phyloP scores from a whole-genome alignment of 2,888 invertebrate species.

The Xestia sexstrigata region DNA sequence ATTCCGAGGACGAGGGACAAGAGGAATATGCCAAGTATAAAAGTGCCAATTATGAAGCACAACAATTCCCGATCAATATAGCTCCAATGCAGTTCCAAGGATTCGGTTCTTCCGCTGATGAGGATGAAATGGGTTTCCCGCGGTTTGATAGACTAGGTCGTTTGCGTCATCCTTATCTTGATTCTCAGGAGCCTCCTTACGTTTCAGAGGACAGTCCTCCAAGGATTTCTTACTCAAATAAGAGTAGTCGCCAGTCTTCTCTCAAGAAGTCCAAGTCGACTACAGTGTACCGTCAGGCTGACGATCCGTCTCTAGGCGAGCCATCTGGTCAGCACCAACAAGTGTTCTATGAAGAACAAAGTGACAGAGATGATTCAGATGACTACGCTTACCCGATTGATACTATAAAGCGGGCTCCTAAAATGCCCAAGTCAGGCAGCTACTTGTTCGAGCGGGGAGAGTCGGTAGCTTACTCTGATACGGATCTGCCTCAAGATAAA shows the following conservation, averaged over 20 bases:
- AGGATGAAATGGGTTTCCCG: conserved; percentile 93
- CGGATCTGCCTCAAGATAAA: conserved; percentile 84
- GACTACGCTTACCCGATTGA: conserved; percentile 89
- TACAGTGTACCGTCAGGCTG: conserved; percentile 81
- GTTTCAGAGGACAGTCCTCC: conserved; percentile 88
- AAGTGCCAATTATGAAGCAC: conserved; percentile 82
- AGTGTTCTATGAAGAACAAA: conserved; percentile 84
- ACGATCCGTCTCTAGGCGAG: conserved; percentile 82
- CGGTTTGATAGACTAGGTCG: conserved; percentile 91
- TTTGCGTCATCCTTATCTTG: conserved; percentile 88
- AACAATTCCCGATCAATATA: conserved; percentile 86
- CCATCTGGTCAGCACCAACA: conserved; percentile 81
- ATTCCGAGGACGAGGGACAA: conserved; percentile 91
- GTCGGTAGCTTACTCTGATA: conserved; percentile 86
- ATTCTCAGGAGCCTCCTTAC: conserved; percentile 86
- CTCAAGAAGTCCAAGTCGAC: conserved; percentile 85
- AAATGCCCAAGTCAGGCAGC: conserved; percentile 84
- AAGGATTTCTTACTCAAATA: conserved; percentile 86
- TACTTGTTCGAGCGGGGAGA: conserved; percentile 86
- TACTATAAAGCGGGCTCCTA: conserved; percentile 88
- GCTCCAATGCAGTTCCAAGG: conserved; percentile 91
- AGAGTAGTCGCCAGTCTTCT: conserved; percentile 88
- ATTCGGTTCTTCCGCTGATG: conserved; percentile 91
- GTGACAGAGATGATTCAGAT: conserved; percentile 88
- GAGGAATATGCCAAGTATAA: conserved; percentile 87